Evolutionary conservation across 1,140 invertebrate species (phyloP), one percentile per base, ranked within the genome.

Genomic region (Brachionus rubens): DNA sequence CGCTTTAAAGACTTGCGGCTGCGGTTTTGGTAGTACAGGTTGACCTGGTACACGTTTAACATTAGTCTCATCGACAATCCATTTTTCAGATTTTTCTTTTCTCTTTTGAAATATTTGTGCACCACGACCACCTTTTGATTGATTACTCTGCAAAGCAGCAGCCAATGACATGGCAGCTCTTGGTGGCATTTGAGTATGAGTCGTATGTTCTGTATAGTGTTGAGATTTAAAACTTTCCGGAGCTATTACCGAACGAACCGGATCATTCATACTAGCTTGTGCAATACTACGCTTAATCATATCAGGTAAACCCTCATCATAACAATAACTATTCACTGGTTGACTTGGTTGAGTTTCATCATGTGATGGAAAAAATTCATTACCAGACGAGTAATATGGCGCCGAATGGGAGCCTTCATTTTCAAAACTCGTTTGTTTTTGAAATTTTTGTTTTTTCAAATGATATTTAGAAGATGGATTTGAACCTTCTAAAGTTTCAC

Each of bases 71-170:
- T 75, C 72, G 30, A 75, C 16, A 54, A 75, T 24, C 72, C 72
- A 75, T 28, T 75, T 75, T 75, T 75, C 72, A 33, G 72, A 75
- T 30, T 54, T 54, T 26, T 47, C 72, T 47, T 75, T 75, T 43
- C 72, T 46, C 43, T 30, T 54, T 33, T 75, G 72, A 54, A 75
- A 75, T 56, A 75, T 54, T 75, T 54, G 48, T 16, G 72, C 72
- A 33, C 72, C 72, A 50, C 48, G 7, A 30, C 72, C 72, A 26
- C 72, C 48, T 41, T 56, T 47, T 28, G 30, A 33, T 48, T 54
- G 46, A 19, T 47, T 30, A 30, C 16, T 72, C 21, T 75, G n/a
- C 21, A 75, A 47, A n/a, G 48, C 72, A 10, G 14, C 40, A 0
- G 48, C 72, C 48, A 75, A 21, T 21, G 33, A 54, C 72, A 75